phyloP scores from a whole-genome alignment of 2,888 invertebrate species.

The Willowsia nigromaculata region DNA sequence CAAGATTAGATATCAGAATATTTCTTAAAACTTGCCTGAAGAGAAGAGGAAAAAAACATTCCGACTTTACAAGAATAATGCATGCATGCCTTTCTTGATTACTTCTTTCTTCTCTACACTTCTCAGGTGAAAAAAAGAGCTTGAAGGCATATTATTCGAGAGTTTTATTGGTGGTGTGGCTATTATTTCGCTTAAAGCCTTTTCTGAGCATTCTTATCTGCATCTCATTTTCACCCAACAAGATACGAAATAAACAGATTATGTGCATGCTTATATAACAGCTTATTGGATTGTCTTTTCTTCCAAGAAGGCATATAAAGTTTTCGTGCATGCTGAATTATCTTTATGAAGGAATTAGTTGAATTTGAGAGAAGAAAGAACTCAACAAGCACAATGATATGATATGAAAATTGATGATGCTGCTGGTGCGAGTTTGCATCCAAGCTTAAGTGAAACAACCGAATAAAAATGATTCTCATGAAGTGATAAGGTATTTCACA shows the following conservation, averaged over 20 bases:
- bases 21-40: background rate
- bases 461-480: background rate
- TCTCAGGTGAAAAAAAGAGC: slow-evolving; percentile 14
- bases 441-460: background rate
- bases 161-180: background rate
- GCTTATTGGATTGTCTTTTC: background rate
- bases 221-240: background rate
- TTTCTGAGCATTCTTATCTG: slow-evolving; percentile 9
- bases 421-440: background rate
- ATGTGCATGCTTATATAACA: background rate
- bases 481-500: background rate
- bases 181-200: background rate
- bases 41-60: background rate
- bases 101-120: slow-evolving; percentile 10
- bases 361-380: too few species aligned
- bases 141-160: slow-evolving; percentile 3
- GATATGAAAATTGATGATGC: background rate
- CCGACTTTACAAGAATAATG: background rate
- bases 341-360: slow-evolving; percentile 32
- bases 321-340: background rate
- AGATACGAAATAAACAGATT: background rate
- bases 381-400: slow-evolving; percentile 8
- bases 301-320: background rate
- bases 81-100: slow-evolving; percentile 31
- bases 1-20: slow-evolving; percentile 49